phyloP scores from a whole-genome alignment of 2,797 vertebrate species.

The Ptychobarbus kaznakovi region DNA sequence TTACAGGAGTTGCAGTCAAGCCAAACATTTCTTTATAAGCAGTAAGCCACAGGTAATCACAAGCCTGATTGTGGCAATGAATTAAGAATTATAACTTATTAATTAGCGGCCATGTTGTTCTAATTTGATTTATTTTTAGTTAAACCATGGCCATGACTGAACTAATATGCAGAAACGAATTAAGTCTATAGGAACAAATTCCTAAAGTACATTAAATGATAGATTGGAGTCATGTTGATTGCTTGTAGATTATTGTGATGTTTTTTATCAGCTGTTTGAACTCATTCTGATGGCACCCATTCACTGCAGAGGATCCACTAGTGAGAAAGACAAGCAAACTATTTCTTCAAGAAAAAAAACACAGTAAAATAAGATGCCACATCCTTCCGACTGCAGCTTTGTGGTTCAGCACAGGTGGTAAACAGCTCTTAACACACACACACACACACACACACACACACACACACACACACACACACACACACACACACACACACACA shows the following conservation, averaged over 20 bases:
- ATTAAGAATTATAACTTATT: background rate
- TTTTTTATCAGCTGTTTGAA: background rate
- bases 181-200: background rate
- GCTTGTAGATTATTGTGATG: background rate
- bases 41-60: background rate
- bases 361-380: background rate
- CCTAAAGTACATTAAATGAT: background rate
- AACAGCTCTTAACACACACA: constrained; percentile 25
- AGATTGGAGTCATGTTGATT: background rate
- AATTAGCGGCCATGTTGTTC: background rate
- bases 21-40: constrained; percentile 47
- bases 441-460: background rate
- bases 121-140: background rate
- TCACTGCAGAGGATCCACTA: background rate
- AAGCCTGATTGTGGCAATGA: background rate
- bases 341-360: background rate
- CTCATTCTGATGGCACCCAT: background rate
- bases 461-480: background rate
- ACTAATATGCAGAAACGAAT: background rate
- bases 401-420: constrained; percentile 29
- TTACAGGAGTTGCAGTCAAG: constrained; percentile 41
- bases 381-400: constrained; percentile 41
- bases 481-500: background rate
- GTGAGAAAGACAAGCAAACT: background rate
- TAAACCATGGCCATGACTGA: background rate